phyloP scores from a whole-genome alignment of 2,888 invertebrate genomes.

The Lepetodrilus schrolli region DNA sequence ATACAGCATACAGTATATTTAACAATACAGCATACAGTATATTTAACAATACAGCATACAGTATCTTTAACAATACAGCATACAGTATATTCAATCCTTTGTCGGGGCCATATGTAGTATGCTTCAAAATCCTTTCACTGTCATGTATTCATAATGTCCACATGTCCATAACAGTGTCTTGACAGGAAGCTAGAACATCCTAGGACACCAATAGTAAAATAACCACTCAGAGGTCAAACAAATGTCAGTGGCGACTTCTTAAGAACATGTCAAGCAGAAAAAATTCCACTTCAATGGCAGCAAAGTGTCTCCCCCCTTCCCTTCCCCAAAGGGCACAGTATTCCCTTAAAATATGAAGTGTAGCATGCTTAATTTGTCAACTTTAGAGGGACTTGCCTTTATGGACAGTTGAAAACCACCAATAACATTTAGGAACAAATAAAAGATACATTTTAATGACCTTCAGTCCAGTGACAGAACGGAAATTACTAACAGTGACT shows the following conservation, averaged over 20 bases:
- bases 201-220: no score
- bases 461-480: not conserved
- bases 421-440: not conserved
- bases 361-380: constrained; percentile 1
- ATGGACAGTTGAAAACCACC: not conserved
- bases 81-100: no score
- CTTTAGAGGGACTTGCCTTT: constrained; percentile 10
- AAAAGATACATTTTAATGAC: not conserved
- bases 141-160: no score
- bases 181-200: no score
- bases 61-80: no score
- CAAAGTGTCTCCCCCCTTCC: not conserved
- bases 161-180: no score
- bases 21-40: no score
- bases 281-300: not conserved
- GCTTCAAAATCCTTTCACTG: no score
- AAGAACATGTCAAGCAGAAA: not conserved
- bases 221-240: not conserved
- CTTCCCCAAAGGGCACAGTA: no score
- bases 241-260: not conserved
- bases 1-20: no score
- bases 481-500: not conserved
- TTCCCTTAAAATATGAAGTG: not conserved
- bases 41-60: no score
- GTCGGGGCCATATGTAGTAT: no score